Conservation (phyloP, 2,888 invertebrate species). For the Mylabris sibirica region DNA sequence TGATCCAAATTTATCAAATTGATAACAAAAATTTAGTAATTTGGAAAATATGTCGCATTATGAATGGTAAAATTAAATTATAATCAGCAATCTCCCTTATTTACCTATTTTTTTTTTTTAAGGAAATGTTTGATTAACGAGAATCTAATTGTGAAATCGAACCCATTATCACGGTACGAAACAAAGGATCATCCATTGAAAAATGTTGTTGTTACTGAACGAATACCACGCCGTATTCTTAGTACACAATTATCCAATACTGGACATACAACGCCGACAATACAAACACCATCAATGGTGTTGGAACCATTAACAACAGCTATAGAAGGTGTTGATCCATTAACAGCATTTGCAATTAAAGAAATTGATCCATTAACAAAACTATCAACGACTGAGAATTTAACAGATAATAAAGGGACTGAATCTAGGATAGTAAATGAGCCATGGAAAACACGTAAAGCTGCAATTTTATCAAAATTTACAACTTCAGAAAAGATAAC, state of each 20-base stretch:
- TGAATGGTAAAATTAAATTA: background rate
- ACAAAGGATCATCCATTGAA: constrained; percentile 68
- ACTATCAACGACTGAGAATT: constrained; percentile 64
- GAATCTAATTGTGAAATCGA: constrained; percentile 14
- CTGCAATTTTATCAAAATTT: constrained; percentile 84
- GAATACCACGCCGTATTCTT: constrained; percentile 62
- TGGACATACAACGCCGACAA: constrained; percentile 63
- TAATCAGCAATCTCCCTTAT: background rate
- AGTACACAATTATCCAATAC: constrained; percentile 62
- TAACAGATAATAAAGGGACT: constrained; percentile 47
- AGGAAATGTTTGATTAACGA: constrained; percentile 28
- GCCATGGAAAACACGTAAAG: constrained; percentile 80
- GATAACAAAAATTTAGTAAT: background rate
- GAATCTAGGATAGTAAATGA: constrained; percentile 62
- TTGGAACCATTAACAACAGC: constrained; percentile 66
- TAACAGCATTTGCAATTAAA: constrained; percentile 73
- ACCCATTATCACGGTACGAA: constrained; percentile 9
- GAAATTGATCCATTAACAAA: constrained; percentile 72
- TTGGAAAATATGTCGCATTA: background rate
- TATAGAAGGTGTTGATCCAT: constrained; percentile 77
- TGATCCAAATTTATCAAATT: too few relatives aligned
- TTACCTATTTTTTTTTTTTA: background rate
- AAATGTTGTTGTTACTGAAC: constrained; percentile 64
- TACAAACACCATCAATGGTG: constrained; percentile 56
- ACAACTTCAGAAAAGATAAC: constrained; percentile 94